Percentiles rank a stretch among this genome's conserved stretches.
Evolutionary conservation across 1,140 invertebrate genomes (phyloP).

Genomic region (Drosophila rufa): DNA sequence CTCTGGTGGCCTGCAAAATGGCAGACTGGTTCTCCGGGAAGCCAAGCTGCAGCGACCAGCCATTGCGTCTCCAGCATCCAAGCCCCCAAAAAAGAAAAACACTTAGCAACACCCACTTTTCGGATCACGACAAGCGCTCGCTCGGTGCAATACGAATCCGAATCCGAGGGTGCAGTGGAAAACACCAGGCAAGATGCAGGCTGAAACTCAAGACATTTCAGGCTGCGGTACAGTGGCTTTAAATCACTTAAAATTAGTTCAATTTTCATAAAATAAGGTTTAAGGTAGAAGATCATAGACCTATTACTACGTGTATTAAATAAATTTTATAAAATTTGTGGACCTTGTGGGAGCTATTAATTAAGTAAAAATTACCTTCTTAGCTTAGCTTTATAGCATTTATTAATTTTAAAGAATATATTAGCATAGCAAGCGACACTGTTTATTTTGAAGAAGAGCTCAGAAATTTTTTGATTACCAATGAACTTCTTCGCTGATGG

Average conservation of each 20-base stretch:
- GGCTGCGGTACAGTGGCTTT: constrained; percentile 19
- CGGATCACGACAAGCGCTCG: constrained; percentile 65
- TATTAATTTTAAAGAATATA: no score
- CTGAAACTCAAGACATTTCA: neutral
- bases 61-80: constrained; percentile 75
- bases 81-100: constrained; percentile 50
- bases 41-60: constrained; percentile 47
- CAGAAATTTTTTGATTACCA: constrained; percentile 62
- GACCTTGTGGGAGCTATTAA: no score
- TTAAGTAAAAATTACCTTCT: neutral
- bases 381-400: no score
- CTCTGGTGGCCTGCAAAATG: constrained; percentile 69
- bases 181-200: constrained; percentile 7
- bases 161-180: constrained; percentile 41
- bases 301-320: no score
- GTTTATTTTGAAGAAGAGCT: constrained; percentile 22
- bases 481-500: constrained; percentile 52
- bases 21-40: constrained; percentile 67
- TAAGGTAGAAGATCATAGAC: neutral
- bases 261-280: no score
- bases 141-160: constrained; percentile 23
- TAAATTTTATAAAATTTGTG: no score
- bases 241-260: neutral
- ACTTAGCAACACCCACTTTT: constrained; percentile 83
- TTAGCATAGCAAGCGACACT: constrained; percentile 5